These are phyloP conservation scores for Drosophila erecta DNA, from an alignment of 1,140 invertebrate genomes.

Conservation along the genomic window DNA sequence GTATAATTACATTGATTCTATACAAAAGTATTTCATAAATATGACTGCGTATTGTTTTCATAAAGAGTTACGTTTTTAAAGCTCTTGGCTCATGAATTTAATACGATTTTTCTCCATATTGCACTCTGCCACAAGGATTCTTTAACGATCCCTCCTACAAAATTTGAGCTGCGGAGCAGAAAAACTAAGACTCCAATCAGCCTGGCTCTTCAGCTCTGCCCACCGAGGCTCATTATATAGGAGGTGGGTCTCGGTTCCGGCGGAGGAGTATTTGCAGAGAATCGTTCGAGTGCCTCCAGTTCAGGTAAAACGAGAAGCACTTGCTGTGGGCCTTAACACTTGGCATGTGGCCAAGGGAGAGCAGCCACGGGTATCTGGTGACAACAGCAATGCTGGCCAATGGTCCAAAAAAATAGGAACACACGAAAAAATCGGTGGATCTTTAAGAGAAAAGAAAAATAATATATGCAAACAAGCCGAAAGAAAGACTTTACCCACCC, in stretches of 20 bases:
- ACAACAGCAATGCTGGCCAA: conserved; percentile 38
- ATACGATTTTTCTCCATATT: background rate
- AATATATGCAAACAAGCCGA: too few species aligned
- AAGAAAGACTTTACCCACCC: too few species aligned
- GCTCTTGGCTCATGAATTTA: background rate
- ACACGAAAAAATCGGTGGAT: background rate
- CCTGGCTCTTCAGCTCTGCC: conserved; percentile 33
- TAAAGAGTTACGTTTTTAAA: background rate
- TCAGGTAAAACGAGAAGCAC: conserved; percentile 52
- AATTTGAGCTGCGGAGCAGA: background rate
- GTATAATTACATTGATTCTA: too few species aligned
- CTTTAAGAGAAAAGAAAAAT: too few species aligned
- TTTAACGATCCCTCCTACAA: conserved; percentile 14
- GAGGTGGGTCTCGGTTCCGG: background rate
- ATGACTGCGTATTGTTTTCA: background rate
- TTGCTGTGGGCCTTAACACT: conserved; percentile 73
- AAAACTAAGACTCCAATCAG: conserved; percentile 46
- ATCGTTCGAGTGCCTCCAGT: background rate
- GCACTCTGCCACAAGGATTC: conserved; percentile 7
- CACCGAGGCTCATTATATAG: conserved; percentile 25
- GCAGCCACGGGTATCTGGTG: conserved; percentile 66
- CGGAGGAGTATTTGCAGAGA: background rate
- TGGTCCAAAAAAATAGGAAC: conserved; percentile 10
- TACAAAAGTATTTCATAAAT: too few species aligned
- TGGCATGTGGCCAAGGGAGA: conserved; percentile 51